A percentile compares a stretch with the other conserved stretches of the same genome.
Evolutionary conservation across 2,797 vertebrate species (phyloP).

Genomic region (Simalia tracyae): DNA sequence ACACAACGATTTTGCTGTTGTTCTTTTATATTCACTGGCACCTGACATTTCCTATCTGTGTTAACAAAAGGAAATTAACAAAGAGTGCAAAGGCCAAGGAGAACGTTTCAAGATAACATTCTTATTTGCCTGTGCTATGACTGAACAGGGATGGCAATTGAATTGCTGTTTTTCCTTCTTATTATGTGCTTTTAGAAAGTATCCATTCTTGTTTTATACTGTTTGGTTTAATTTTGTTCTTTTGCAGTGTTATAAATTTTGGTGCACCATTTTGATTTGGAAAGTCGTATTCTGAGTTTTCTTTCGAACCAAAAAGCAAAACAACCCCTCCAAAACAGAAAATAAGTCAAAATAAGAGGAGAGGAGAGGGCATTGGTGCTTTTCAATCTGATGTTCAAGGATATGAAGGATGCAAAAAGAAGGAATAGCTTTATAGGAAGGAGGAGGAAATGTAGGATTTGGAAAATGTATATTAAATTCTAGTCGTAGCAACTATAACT

Average conservation of each 20-base stretch:
- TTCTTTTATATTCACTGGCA: neutral
- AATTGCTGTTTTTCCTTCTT: neutral
- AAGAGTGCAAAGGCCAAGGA: slow-evolving; percentile 1
- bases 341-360: neutral
- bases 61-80: slow-evolving; percentile 6
- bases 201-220: neutral
- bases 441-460: neutral
- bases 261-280: neutral
- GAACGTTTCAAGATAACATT: slow-evolving; percentile 5
- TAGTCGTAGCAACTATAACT: neutral
- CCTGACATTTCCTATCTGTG: neutral
- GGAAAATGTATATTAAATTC: neutral
- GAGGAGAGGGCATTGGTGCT: neutral
- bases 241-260: neutral
- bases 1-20: neutral
- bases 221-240: neutral
- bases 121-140: neutral
- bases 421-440: neutral
- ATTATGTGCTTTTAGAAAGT: neutral
- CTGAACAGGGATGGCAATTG: neutral
- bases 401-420: neutral
- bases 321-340: neutral
- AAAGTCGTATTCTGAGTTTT: neutral
- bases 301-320: neutral
- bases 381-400: neutral